Conservation (phyloP, 2,888 invertebrate species). For the Apamea anceps region DNA sequence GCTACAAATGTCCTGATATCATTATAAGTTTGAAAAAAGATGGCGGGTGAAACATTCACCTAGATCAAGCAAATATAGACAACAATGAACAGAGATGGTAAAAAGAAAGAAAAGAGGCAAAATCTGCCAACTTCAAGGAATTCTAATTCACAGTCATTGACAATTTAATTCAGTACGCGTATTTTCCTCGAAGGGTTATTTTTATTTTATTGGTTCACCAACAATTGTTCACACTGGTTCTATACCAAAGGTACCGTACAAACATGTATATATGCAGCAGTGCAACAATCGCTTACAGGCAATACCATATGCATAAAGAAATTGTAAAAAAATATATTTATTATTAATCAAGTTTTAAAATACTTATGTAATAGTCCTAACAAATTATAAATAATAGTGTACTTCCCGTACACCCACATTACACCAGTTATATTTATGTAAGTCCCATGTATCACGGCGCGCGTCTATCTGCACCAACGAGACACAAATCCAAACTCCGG, state of each 20-base stretch:
- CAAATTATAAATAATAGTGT: no score
- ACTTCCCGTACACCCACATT: background rate
- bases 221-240: no score
- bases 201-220: no score
- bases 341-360: background rate
- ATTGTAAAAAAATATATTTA: background rate
- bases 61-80: background rate
- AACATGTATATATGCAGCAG: no score
- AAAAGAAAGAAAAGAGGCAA: background rate
- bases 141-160: background rate
- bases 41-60: background rate
- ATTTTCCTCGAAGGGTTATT: no score
- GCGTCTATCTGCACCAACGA: no score
- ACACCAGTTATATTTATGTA: background rate
- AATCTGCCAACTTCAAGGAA: background rate
- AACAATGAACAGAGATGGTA: background rate
- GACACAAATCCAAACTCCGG: background rate
- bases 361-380: no score
- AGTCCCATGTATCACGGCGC: background rate
- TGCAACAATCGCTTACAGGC: no score
- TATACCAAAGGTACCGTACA: no score
- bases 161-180: no score
- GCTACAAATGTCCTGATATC: background rate
- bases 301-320: no score
- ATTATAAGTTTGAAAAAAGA: background rate